phyloP scores from a whole-genome alignment of 2,797 vertebrate genomes.

The Gymnocypris eckloni region DNA sequence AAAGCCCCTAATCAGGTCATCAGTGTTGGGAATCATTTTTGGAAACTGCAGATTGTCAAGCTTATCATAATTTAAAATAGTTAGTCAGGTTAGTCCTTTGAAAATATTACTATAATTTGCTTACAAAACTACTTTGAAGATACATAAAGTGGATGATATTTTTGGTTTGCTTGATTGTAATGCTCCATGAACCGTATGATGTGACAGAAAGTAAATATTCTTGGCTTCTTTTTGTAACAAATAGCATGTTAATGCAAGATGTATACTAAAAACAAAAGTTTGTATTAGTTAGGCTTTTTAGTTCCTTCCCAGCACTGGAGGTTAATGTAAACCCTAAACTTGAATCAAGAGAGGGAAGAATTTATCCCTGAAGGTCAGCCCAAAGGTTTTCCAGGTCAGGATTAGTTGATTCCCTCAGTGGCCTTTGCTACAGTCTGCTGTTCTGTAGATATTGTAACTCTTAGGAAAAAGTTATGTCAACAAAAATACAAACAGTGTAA shows the following conservation, averaged over 20 bases:
- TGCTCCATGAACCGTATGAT: background rate
- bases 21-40: too few relatives aligned
- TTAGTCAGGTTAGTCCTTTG: background rate
- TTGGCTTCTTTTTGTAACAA: background rate
- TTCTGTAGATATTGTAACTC: background rate
- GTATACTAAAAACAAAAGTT: background rate
- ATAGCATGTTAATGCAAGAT: background rate
- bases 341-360: background rate
- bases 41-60: too few relatives aligned
- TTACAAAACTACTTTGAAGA: background rate
- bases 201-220: background rate
- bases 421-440: conserved; percentile 31
- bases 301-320: background rate
- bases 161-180: background rate
- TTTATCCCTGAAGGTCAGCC: conserved; percentile 16
- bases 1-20: too few relatives aligned
- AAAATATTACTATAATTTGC: background rate
- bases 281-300: too few relatives aligned
- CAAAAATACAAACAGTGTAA: background rate
- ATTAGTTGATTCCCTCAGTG: conserved; percentile 36
- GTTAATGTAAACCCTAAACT: background rate
- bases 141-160: background rate
- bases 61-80: too few relatives aligned
- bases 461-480: background rate
- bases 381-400: conserved; percentile 27